Conservation (phyloP, 2,113 vertebrate genomes). For the Centropus unirufus region DNA sequence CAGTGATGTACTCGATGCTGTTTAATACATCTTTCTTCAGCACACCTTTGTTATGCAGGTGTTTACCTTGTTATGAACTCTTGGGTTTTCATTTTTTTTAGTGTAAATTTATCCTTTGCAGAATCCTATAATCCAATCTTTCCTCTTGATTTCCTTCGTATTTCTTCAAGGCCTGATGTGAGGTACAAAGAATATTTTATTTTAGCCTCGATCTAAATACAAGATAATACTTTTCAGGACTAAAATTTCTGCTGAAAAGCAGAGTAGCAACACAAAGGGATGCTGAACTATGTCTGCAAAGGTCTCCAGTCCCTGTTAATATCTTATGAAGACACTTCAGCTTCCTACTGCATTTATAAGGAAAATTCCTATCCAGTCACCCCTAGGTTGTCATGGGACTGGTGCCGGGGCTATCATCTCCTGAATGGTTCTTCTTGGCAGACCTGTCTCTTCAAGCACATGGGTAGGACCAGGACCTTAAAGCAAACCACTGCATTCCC, state of each 20-base stretch:
- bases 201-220: background rate
- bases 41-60: background rate
- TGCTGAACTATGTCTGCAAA: background rate
- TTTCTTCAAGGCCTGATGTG: background rate
- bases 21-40: constrained; percentile 6
- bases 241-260: background rate
- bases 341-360: background rate
- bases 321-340: background rate
- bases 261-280: background rate
- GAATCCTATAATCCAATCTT: background rate
- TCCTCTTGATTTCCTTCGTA: background rate
- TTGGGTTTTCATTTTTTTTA: background rate
- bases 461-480: background rate
- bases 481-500: background rate
- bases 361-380: background rate
- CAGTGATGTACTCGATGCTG: background rate
- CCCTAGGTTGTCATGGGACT: background rate
- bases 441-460: background rate
- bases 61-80: background rate
- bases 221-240: background rate
- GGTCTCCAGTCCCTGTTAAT: background rate
- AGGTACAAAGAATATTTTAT: background rate
- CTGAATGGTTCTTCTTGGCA: background rate
- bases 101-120: background rate
- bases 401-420: background rate